These are phyloP conservation scores for Trissolcus basalis DNA, from an alignment of 1,140 invertebrate species.

Conservation along the genomic window DNA sequence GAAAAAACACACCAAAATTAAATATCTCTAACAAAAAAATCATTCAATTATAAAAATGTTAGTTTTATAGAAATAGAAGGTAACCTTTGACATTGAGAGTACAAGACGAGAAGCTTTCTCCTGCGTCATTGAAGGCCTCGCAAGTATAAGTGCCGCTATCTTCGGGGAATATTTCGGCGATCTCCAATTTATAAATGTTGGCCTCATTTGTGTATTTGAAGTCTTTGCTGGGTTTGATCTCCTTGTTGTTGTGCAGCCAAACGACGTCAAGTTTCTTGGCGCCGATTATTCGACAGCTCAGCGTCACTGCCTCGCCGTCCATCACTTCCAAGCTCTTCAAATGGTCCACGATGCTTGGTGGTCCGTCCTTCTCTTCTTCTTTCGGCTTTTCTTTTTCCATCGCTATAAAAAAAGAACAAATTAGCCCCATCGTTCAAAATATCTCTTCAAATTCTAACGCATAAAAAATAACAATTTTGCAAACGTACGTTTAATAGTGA, in stretches of 20 bases:
- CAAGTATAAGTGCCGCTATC: conserved; percentile 95
- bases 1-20: too few species aligned
- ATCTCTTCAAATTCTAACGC: too few species aligned
- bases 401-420: conserved; percentile 76
- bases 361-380: conserved; percentile 81
- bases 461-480: not conserved
- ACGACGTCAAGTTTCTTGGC: conserved; percentile 93
- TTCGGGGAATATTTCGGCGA: conserved; percentile 96
- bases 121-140: conserved; percentile 96
- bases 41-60: too few species aligned
- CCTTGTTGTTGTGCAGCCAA: conserved; percentile 97
- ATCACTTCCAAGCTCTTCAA: conserved; percentile 86
- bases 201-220: conserved; percentile 94
- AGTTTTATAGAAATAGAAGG: too few species aligned
- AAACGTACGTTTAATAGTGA: conserved; percentile 88
- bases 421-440: too few species aligned
- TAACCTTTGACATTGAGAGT: conserved; percentile 87
- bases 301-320: conserved; percentile 89
- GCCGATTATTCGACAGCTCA: conserved; percentile 91
- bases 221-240: conserved; percentile 97
- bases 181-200: conserved; percentile 92
- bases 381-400: conserved; percentile 75
- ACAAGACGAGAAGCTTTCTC: conserved; percentile 94
- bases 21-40: too few species aligned
- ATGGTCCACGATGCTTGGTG: conserved; percentile 90